Base-by-base conservation (phyloP, 2,888 invertebrate genomes). In the Tineola bisselliella region DNA sequence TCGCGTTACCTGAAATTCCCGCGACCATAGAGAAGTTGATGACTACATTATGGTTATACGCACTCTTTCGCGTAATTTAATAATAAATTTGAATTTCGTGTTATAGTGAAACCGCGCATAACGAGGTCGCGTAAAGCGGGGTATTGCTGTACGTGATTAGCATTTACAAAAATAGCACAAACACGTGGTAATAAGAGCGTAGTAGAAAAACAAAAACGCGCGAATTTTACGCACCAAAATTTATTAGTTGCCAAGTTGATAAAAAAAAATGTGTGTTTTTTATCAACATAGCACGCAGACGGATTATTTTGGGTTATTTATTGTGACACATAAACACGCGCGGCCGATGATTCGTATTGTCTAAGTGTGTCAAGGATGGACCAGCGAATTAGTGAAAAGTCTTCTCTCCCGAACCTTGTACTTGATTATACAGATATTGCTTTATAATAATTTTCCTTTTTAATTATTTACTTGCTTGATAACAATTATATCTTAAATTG, bases 221-320 rank as follows among this genome's bases (percentile, higher is more conserved):
- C 38, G 38, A 38, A 38, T 6, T 38, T 38, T 38, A 38, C 38
- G 18, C 48, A 15, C 48, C 48, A 18, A 48, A 2, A 1, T 19
- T 19, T 19, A 25, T 56, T 19, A 56, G 56, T 56, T 56, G 18
- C 12, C 56, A 56, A 56, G 25, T 19, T 25, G 18, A 56, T 56
- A 56, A 56, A 56, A 56, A 56, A n/a, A 18, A 5, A 6, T n/a
- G n/a, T n/a, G n/a, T n/a, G 8, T 48, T 13, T 48, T 48, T 48
- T 48, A 5, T 52, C 13, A 56, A 19, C 56, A 25, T 18, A 56
- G 38, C 3, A 8, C 56, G 56, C 56, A 56, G 56, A 19, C 56
- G 30, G 56, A 56, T 56, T 56, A 56, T 56, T 56, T 56, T 56
- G 56, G 56, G 56, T 56, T 19, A 56, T 56, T 56, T 56, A 56